A percentile compares a stretch with the other conserved stretches of the same genome.
These are phyloP conservation scores for Poeciliopsis prolifica DNA, from an alignment of 2,113 vertebrate genomes.

Conservation along the genomic window DNA sequence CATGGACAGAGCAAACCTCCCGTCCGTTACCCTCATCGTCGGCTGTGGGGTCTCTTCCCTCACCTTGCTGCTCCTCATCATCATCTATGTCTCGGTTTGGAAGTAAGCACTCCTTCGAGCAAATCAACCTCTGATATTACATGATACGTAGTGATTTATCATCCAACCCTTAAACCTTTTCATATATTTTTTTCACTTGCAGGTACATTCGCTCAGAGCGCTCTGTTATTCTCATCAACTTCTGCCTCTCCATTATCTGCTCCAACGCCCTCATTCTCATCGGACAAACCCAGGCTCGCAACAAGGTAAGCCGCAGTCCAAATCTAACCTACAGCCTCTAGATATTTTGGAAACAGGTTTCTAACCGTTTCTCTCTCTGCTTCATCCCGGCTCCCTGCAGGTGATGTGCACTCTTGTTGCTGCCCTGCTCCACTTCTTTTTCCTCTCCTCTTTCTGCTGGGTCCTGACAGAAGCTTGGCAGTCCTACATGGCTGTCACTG, in stretches of 20 bases:
- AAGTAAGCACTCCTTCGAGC: constrained; percentile 82
- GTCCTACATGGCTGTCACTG: constrained; percentile 99
- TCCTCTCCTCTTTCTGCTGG: constrained; percentile 99
- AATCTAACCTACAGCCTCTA: neutral
- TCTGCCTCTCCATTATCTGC: constrained; percentile 98
- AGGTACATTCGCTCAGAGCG: constrained; percentile 98
- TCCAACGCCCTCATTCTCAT: constrained; percentile 97
- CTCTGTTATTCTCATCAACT: constrained; percentile 98
- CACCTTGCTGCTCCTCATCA: constrained; percentile 95
- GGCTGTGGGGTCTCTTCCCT: constrained; percentile 98
- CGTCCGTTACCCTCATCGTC: constrained; percentile 97
- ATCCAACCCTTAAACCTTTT: constrained; percentile 14
- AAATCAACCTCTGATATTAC: neutral
- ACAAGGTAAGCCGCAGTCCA: constrained; percentile 84
- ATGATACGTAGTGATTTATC: constrained; percentile 3
- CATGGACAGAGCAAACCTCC: constrained; percentile 93
- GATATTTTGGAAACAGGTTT: constrained; percentile 21
- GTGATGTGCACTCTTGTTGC: constrained; percentile 94
- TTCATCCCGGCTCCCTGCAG: constrained; percentile 73
- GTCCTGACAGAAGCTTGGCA: constrained; percentile 99
- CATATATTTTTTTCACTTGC: constrained; percentile 32
- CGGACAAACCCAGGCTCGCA: constrained; percentile 95
- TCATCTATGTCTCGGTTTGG: constrained; percentile 99
- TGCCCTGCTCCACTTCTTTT: constrained; percentile 92
- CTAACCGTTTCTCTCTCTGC: constrained; percentile 18